Percentiles rank a stretch among this genome's conserved stretches.
These are phyloP conservation scores for Herminia tarsipennalis DNA, from an alignment of 2,888 invertebrate species.

Conservation along the genomic window DNA sequence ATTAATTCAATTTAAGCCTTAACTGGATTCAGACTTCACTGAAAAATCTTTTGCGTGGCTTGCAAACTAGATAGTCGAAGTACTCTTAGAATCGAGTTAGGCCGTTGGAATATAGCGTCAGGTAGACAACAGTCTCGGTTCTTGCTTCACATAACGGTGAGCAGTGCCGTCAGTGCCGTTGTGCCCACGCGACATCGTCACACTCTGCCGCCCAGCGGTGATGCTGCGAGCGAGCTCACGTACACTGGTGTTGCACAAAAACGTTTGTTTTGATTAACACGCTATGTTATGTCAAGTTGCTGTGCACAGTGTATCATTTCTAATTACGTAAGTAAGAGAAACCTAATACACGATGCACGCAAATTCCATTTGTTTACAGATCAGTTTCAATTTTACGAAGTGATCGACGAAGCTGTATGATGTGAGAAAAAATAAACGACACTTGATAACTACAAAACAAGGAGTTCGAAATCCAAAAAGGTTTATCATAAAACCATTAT, in stretches of 20 bases:
- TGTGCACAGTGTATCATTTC: not conserved
- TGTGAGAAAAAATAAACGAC: no score
- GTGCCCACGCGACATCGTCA: slow-evolving; percentile 20
- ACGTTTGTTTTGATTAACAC: not conserved
- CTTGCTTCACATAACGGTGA: slow-evolving; percentile 26
- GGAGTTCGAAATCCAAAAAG: no score
- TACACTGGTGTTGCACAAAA: not conserved
- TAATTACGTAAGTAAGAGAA: not conserved
- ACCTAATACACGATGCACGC: not conserved
- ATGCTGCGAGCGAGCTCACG: slow-evolving; percentile 1
- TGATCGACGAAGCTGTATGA: no score
- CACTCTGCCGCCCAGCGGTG: slow-evolving; percentile 22
- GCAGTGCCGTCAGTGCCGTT: not conserved
- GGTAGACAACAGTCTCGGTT: not conserved
- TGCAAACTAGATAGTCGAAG: no score
- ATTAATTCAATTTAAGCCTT: no score
- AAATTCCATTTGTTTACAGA: not conserved
- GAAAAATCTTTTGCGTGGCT: no score
- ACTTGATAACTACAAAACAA: no score
- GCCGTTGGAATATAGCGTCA: not conserved
- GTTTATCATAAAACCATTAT: no score
- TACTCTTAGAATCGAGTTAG: no score
- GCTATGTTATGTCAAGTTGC: slow-evolving; percentile 1
- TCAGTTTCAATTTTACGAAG: not conserved
- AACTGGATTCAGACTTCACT: no score